Evolutionary conservation across 2,888 invertebrate genomes (phyloP), one percentile per base, ranked within the genome.

Genomic region (Globia sparganii): DNA sequence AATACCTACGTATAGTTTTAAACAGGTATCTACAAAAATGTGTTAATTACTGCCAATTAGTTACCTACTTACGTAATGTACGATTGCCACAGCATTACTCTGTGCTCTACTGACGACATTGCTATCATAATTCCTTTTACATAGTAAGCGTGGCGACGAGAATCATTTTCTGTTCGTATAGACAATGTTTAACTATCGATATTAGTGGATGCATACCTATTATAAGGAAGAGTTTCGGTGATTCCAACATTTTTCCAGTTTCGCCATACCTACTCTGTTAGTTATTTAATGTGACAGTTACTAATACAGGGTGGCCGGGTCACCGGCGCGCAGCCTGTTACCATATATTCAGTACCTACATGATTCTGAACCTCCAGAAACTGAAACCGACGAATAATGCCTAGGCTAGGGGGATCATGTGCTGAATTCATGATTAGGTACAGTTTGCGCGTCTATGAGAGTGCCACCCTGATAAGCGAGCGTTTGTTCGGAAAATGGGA

Each of bases 31-130:
- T 71, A 69, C 59, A 81, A 70, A n/a, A 59, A 58, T 28, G 59
- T 76, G 53, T 64, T 64, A 81, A 81, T 81, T 75, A 43, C 56
- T 31, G 34, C 49, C 58, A 81, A 81, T 82, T 81, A 76, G 46
- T 53, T 56, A 56, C 34, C 68, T 81, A 64, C 34, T 74, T 81
- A 64, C 40, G 46, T 80, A 67, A 46, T 46, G 15, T 43, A 66
- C 21, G 0, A 46, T 59, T 66, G 21, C 59, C 2, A 56, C 46
- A 61, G 37, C 25, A 56, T 31, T 53, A 73, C 49, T 53, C 18
- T 67, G 61, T 62, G 81, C 74, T 67, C 61, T 46, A 61, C 34
- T 74, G 43, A 62, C 28, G 43, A 53, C n/a, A 43, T 25, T 34
- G 31, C 40, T 65, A 18, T 21, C 34, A 9, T 49, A n/a, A 28